Conservation (phyloP, 2,888 invertebrate species). For the Orthosia gothica region DNA sequence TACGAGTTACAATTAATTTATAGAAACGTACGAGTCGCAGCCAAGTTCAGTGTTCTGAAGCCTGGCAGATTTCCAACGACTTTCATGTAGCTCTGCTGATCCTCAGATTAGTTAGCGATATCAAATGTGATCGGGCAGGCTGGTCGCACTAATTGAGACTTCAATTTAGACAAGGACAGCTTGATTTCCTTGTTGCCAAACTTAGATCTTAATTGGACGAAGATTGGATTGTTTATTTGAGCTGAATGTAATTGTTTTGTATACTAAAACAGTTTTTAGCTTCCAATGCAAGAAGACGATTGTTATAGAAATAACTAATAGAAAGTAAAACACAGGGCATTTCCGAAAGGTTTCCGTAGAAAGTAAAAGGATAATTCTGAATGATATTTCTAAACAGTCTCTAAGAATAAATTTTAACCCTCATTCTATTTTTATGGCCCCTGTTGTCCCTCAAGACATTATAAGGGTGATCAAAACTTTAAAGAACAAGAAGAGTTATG, state of each 20-base stretch:
- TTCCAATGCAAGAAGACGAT: neutral
- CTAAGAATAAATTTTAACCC: too few species aligned
- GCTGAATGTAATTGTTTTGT: neutral
- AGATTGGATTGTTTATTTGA: neutral
- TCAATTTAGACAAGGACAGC: slow-evolving; percentile 29
- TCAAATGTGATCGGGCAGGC: slow-evolving; percentile 59
- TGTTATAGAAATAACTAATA: neutral
- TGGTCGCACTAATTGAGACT: slow-evolving; percentile 38
- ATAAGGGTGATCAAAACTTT: too few species aligned
- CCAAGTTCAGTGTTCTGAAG: slow-evolving; percentile 69
- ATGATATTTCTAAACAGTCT: neutral
- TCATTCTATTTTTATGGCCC: too few species aligned
- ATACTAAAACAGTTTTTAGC: neutral
- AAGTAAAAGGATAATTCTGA: neutral
- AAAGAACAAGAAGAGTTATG: too few species aligned
- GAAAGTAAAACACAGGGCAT: neutral
- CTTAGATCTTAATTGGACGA: slow-evolving; percentile 1
- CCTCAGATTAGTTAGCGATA: slow-evolving; percentile 67
- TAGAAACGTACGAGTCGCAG: slow-evolving; percentile 46
- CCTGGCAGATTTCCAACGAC: slow-evolving; percentile 63
- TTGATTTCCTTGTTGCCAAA: slow-evolving; percentile 31
- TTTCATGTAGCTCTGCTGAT: slow-evolving; percentile 63
- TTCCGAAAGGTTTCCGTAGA: neutral
- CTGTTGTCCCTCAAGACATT: too few species aligned
- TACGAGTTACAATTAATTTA: slow-evolving; percentile 66